Evolutionary conservation across 1,140 invertebrate species (phyloP).

Genomic region (Dufourea novaeangliae): DNA sequence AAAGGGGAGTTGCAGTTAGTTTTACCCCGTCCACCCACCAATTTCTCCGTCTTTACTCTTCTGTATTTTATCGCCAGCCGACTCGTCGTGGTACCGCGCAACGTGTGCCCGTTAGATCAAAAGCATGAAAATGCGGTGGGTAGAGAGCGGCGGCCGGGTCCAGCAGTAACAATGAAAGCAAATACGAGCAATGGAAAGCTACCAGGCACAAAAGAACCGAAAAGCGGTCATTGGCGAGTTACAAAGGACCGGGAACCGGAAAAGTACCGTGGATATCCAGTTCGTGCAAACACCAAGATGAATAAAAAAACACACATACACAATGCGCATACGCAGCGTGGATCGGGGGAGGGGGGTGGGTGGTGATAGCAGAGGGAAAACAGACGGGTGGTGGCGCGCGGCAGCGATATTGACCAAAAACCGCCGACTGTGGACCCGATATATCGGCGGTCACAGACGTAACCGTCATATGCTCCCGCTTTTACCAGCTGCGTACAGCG

Average conservation of each 20-base stretch:
- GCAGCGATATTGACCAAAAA: slow-evolving; percentile 61
- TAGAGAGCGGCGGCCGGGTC: slow-evolving; percentile 61
- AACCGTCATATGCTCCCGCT: slow-evolving; percentile 56
- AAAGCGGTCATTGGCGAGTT: slow-evolving; percentile 69
- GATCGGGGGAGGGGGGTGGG: neutral
- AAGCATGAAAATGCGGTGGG: slow-evolving; percentile 68
- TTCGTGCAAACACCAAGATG: slow-evolving; percentile 72
- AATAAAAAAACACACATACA: slow-evolving; percentile 48
- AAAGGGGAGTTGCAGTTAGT: slow-evolving; percentile 38
- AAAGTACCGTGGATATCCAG: slow-evolving; percentile 71
- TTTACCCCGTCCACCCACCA: slow-evolving; percentile 37
- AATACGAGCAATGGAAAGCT: slow-evolving; percentile 77
- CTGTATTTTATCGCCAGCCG: slow-evolving; percentile 43
- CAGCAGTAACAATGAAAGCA: slow-evolving; percentile 77
- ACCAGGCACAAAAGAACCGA: slow-evolving; percentile 69
- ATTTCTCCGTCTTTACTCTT: slow-evolving; percentile 52
- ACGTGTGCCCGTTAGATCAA: slow-evolving; percentile 69
- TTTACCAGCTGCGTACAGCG: slow-evolving; percentile 51
- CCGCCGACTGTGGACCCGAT: slow-evolving; percentile 55
- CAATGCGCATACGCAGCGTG: neutral
- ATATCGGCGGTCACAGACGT: slow-evolving; percentile 58
- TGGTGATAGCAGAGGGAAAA: neutral
- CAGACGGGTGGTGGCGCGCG: neutral
- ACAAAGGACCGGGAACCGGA: slow-evolving; percentile 71
- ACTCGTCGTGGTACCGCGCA: slow-evolving; percentile 10